Base-by-base conservation (phyloP, 2,113 vertebrate species). In the Poeciliopsis retropinna region DNA sequence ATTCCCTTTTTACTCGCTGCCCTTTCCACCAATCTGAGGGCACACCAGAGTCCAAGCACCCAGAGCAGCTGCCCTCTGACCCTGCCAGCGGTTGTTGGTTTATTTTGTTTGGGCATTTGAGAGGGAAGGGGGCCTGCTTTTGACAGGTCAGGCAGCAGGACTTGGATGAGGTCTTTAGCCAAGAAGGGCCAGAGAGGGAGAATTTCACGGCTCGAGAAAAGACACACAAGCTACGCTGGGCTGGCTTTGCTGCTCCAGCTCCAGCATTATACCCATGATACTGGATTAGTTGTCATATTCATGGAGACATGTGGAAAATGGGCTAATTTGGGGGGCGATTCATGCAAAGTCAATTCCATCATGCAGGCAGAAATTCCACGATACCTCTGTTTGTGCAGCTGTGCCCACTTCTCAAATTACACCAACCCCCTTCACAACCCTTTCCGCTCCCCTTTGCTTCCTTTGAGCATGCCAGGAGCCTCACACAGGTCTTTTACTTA, bases 331-430 rank as follows among this genome's bases (percentile, higher is more conserved):
- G 78, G 81, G 93, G 91, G 90, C 94, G 93, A 95, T 97, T 96
- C 90, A 93, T 91, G 95, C 95, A 96, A 96, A 96, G 95, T 95
- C 95, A 94, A 89, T 96, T 95, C 94, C 95, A 95, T 96, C 95
- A 95, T 76, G 94, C 94, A 92, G 94, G 93, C 95, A 95, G 95
- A 95, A 95, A 95, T 96, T 96, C 95, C 95, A 96, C 87, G 91
- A 93, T 95, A 95, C 94, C 92, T 94, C 92, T 98, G 96, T 98
- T 99, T 97, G 93, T 95, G 95, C 97, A 98, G 97, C 97, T 99
- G 97, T 95, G 95, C 94, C 95, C 94, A 84, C 92, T 86, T 94
- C 96, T 97, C 96, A 96, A 96, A 97, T 98, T 97, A 96, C 96
- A 93, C 89, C 93, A 91, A 80, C 89, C 91, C 93, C 78, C 84